Base-by-base conservation (phyloP, 1,140 invertebrate species). In the Apis florea region DNA sequence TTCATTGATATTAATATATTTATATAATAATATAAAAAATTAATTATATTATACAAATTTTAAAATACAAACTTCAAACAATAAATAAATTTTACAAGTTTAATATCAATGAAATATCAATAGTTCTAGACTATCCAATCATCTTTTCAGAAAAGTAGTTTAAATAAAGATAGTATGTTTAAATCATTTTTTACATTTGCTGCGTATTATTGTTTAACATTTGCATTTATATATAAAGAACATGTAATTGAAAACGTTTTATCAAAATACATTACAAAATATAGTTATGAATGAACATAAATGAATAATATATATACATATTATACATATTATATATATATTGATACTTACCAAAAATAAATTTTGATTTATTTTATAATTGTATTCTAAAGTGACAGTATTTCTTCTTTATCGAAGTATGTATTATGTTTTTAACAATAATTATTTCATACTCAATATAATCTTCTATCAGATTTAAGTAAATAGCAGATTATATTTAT, bases 201-300 rank as follows among this genome's bases (percentile, higher is more conserved):
- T 31, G 5, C 17, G 13, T 71, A 61, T 61, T 49, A 13, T 17
- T 26, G 17, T 64, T 64, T 26, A 64, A 21, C 53, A 58, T n/a
- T 59, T 8, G 10, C 19, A 21, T 74, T 75, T 53, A 75, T 75
- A 67, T 21, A 40, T 67, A 51, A 56, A n/a, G 11, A 24, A 64
- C 4, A 56, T 74, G 40, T 72, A 71, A 72, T 72, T 54, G 21
- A 51, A 74, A 73, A 80, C 17, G n/a, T 56, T 17, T 11, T n/a
- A 13, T 67, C 9, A 40, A 24, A 24, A 40, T 81, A 67, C 26
- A n/a, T 66, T 12, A 56, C 12, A 59, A 73, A 49, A 2, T 21
- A 21, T 13, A 81, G 47, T 74, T 59, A 59, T 59, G 61, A 81
- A 81, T 81, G 54, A 75, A 75, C 19, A 47, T 59, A 68, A 75